phyloP scores from a whole-genome alignment of 1,140 invertebrate species.

The Ostrea edulis region DNA sequence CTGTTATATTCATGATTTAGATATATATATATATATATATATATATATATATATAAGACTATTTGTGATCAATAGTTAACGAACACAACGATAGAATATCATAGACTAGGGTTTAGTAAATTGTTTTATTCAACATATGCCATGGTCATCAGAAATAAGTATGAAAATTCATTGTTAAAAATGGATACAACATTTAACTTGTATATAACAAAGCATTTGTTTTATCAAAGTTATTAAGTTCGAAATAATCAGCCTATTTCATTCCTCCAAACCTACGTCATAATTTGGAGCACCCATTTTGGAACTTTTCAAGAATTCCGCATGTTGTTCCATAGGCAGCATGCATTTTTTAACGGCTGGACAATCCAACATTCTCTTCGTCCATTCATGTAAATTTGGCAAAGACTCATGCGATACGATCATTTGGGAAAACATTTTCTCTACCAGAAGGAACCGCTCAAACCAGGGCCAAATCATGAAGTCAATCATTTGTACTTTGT shows the following conservation, averaged over 20 bases:
- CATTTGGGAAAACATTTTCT: background rate
- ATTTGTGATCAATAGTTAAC: too few species aligned
- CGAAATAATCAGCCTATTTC: background rate
- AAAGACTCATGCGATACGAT: conserved; percentile 38
- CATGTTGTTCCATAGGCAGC: conserved; percentile 46
- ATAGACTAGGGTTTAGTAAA: too few species aligned
- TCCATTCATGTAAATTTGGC: conserved; percentile 52
- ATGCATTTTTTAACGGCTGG: conserved; percentile 61
- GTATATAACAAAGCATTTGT: background rate
- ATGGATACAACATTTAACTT: too few species aligned
- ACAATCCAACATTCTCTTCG: conserved; percentile 55
- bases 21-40: too few species aligned
- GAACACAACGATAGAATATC: too few species aligned
- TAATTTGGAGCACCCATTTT: conserved; percentile 59
- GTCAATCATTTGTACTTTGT: conserved; percentile 63
- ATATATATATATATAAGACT: too few species aligned
- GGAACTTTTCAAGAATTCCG: conserved; percentile 52
- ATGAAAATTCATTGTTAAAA: too few species aligned
- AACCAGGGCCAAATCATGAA: conserved; percentile 72
- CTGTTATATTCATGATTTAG: too few species aligned
- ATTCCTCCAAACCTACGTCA: conserved; percentile 54
- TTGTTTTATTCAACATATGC: too few species aligned
- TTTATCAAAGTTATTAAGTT: background rate
- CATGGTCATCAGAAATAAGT: too few species aligned
- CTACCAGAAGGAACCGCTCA: conserved; percentile 60